Conservation (phyloP, 2,888 invertebrate genomes). For the Lissonota sp. region DNA sequence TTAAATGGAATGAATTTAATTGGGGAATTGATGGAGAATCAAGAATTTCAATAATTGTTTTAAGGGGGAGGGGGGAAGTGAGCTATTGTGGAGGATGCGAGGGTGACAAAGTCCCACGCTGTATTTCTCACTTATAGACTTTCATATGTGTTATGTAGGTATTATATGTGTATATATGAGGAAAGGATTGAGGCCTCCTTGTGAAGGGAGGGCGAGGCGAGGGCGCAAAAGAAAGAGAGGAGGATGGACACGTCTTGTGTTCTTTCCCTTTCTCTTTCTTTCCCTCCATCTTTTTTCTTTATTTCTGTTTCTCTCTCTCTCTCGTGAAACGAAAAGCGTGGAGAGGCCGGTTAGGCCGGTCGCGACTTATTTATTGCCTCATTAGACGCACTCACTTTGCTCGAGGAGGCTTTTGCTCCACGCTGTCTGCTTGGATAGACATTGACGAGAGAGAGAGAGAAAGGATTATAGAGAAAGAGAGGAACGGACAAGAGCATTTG, state of each 20-base stretch:
- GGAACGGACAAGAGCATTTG: conserved; percentile 54
- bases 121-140: conserved; percentile 35
- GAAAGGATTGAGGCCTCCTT: conserved; percentile 28
- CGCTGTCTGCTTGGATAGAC: conserved; percentile 84
- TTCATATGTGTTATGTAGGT: not conserved
- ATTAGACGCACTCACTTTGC: conserved; percentile 83
- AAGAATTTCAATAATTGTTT: not conserved
- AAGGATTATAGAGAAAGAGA: conserved; percentile 57
- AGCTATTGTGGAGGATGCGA: conserved; percentile 4
- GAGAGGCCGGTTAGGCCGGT: conserved; percentile 82
- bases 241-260: conserved; percentile 79
- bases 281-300: conserved; percentile 21
- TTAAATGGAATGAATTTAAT: too few relatives aligned
- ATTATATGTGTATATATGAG: not conserved
- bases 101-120: conserved; percentile 27
- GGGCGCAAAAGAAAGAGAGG: conserved; percentile 68
- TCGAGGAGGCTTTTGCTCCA: conserved; percentile 80
- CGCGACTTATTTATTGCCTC: conserved; percentile 84
- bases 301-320: conserved; percentile 29
- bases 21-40: not conserved
- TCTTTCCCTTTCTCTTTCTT: conserved; percentile 11
- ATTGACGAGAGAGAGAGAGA: conserved; percentile 79
- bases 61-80: conserved; percentile 7
- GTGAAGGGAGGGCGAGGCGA: conserved; percentile 69
- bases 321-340: conserved; percentile 80